Evolutionary conservation across 1,140 invertebrate species (phyloP), one percentile per base, ranked within the genome.

Genomic region (Apis dorsata): DNA sequence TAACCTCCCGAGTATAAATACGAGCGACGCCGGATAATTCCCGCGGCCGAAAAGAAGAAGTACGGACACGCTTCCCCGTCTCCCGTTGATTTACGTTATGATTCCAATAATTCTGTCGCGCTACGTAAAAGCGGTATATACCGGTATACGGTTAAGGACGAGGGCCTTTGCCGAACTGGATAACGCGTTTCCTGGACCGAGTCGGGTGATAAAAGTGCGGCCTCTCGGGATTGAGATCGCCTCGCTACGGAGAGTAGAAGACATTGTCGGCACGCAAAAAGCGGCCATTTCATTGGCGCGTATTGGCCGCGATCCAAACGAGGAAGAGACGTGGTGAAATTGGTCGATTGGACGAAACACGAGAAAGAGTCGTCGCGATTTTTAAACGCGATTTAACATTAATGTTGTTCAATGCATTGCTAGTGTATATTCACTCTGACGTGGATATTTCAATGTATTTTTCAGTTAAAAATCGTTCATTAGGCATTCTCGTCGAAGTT

Each of bases 271-370:
- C 70, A 81, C 70, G 85, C 24, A 81, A 81, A 86, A 85, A 86
- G 85, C 69, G 81, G 72, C 84, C 85, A 89, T 90, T 91, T 91
- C 85, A 86, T 88, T 84, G 88, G 78, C 79, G 78, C 79, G 86
- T 81, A 87, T 90, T 90, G 89, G 88, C 89, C 63, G 63, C 69
- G 79, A 82, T 88, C 89, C 90, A 91, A 78, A 49, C 49, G 60
- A 28, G 81, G 86, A 88, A 81, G 88, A 89, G 89, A 79, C 85
- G 62, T 63, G 71, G 79, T 59, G 79, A 60, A 74, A 60, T 34
- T 34, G 1, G 19, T 12, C 62, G 79, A 57, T 28, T 8, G 66
- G 57, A 21, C 78, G 72, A 74, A 62, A 74, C 49, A 44, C 57
- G 66, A 81, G 17, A 28, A 44, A 66, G 11, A 28, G 51, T 53